Evolutionary conservation across 2,888 invertebrate genomes (phyloP), one percentile per base, ranked within the genome.

Genomic region (Zygogramma bicolorata): DNA sequence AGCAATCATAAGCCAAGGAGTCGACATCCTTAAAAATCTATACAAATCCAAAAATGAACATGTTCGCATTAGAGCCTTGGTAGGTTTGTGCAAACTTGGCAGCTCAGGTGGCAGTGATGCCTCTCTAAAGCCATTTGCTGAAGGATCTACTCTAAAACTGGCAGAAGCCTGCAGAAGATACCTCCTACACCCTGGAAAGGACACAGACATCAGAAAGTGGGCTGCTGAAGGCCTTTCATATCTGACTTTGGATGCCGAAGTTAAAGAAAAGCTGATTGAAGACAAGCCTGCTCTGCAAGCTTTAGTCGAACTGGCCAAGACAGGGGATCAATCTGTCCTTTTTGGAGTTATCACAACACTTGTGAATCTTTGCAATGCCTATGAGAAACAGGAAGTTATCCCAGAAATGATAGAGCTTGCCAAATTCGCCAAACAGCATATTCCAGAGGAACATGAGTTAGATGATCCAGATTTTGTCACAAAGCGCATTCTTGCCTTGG

Each of bases 381-480:
- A 98, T 86, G 99, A 99, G 79, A 98, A 98, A 85, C 97, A 98
- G 38, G 98, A 98, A 86, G 87, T 98, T 0, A 91, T 97, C 81
- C 98, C 98, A 2, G 99, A 99, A 89, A 94, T 99, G 95, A 85
- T 98, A 18, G 98, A 99, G 86, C 88, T 99, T 76, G 99, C 99
- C 0, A 98, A 99, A 88, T 99, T 98, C 88, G 97, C 99, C 1
- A 99, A 99, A 87, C 98, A 99, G 84, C 99, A 99, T 87, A 95
- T 99, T 78, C 99, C 99, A 2, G 97, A 99, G 86, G 96, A 97
- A 80, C 98, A 98, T 88, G 96, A 96, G 84, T 86, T 96, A 65
- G 97, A 98, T 86, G 95, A 96, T 84, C 91, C 92, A 0, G 97
- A 97, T 86, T 98, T 95, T 85, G 90, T 97, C 0, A 91, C 92